Evolutionary conservation across 2,797 vertebrate species (phyloP), one percentile per base, ranked within the genome.

Genomic region (Paedocypris micromegethes): DNA sequence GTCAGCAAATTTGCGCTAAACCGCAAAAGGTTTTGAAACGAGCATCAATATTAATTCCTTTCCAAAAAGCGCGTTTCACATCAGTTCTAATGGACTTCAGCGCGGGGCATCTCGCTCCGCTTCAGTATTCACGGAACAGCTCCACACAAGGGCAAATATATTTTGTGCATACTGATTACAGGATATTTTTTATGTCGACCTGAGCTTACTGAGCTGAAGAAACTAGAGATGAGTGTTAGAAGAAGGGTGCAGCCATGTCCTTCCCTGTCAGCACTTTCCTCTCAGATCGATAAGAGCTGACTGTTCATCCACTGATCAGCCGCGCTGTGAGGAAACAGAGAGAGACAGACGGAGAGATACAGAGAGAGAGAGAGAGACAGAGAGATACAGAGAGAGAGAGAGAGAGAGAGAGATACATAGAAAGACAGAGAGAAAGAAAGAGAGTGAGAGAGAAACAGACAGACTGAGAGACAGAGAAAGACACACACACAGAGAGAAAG

Each of bases 201-300:
- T 46, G 52, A 73, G 72, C 57, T 72, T 65, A 71, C 40, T 46
- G 57, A 75, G 67, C 66, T 43, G 4, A 66, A 70, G 66, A 70
- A 75, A 72, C 66, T 23, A 47, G 72, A 78, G 66, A 71, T 53
- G 70, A 58, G 56, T 72, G 74, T 77, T 58, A 74, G 57, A 43
- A 64, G 62, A 54, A 63, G 64, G 65, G 50, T 60, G 75, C 41
- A 71, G 49, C 44, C 72, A 60, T 72, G 47, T 77, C 70, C 66
- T 64, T 66, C 61, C 59, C 63, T 60, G 72, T 78, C 72, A 79
- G 76, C 79, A 79, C 70, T 76, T 79, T 70, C 70, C 58, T 55
- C 45, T 52, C 38, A 39, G 56, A 76, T 77, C 76, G 55, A 77
- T 79, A 79, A 74, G 74, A 76, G 74, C 78, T 79, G 78, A 77